Evolutionary conservation across 2,797 vertebrate genomes (phyloP).

Genomic region (Lacerta bilineata): DNA sequence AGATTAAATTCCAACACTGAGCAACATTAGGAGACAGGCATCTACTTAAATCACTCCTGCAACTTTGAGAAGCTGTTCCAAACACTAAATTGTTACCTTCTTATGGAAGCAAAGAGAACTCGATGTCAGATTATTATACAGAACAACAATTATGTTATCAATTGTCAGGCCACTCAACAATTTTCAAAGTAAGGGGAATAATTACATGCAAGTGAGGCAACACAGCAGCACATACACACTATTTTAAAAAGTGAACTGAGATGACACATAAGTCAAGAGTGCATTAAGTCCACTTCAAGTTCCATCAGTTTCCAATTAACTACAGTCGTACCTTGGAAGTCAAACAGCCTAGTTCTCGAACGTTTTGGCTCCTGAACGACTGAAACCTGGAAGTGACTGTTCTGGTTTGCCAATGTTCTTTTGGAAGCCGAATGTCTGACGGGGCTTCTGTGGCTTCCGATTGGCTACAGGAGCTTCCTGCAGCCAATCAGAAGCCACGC

Average conservation of each 20-base stretch:
- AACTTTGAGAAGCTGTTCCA: not conserved
- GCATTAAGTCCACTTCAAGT: not conserved
- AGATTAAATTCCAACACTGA: not conserved
- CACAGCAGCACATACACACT: not conserved
- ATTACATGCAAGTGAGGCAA: not conserved
- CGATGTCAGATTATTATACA: conserved; percentile 8
- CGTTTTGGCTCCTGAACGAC: too few species aligned
- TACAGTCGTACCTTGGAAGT: too few species aligned
- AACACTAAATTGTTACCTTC: conserved; percentile 33
- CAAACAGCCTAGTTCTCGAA: too few species aligned
- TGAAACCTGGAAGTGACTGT: too few species aligned
- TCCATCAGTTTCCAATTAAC: not conserved
- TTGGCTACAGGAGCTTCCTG: too few species aligned
- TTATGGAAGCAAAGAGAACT: not conserved
- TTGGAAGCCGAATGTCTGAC: too few species aligned
- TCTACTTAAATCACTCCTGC: not conserved
- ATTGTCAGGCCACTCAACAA: not conserved
- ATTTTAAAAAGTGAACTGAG: not conserved
- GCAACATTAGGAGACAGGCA: not conserved
- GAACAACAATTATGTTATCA: not conserved
- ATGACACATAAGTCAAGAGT: not conserved
- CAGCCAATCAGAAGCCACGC: too few species aligned
- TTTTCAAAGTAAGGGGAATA: not conserved
- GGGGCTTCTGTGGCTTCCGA: too few species aligned
- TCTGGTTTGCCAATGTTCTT: too few species aligned